Conservation (phyloP, 2,888 invertebrate genomes). For the Scaptomyza tumidula region DNA sequence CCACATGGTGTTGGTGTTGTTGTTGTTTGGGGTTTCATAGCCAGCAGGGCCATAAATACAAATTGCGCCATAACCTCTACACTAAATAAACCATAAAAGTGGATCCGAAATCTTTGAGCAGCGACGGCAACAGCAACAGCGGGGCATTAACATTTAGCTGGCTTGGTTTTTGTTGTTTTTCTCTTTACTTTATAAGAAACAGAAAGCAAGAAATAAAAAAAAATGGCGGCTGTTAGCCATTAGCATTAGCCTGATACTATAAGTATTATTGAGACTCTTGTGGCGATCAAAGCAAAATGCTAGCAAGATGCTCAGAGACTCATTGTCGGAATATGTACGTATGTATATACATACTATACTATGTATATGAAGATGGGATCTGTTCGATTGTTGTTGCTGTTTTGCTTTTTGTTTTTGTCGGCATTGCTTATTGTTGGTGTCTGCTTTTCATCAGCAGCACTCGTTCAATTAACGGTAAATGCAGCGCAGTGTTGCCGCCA, state of each 20-base stretch:
- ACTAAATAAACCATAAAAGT: conserved; percentile 73
- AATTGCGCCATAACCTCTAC: conserved; percentile 75
- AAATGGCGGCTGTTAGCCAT: conserved; percentile 68
- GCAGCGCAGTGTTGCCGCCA: conserved; percentile 52
- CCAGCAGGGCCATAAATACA: conserved; percentile 65
- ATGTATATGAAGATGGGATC: conserved; percentile 12
- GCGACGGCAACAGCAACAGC: conserved; percentile 24
- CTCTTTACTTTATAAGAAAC: not conserved
- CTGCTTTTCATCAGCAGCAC: conserved; percentile 76
- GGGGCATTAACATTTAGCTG: conserved; percentile 39
- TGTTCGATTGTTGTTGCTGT: conserved; percentile 1
- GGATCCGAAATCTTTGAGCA: conserved; percentile 13
- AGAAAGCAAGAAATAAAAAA: not conserved
- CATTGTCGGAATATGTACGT: no score
- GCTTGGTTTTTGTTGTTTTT: not conserved
- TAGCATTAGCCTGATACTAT: conserved; percentile 17
- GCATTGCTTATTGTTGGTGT: conserved; percentile 34
- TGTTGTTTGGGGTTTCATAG: conserved; percentile 3
- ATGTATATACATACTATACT: not conserved
- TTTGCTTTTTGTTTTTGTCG: conserved; percentile 25
- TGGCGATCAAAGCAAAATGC: conserved; percentile 46
- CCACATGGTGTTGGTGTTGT: conserved; percentile 50
- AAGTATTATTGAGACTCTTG: conserved; percentile 1
- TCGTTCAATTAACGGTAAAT: conserved; percentile 66
- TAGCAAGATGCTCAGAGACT: not conserved